Evolutionary conservation across 1,140 invertebrate genomes (phyloP).

Genomic region (Scylla paramamosain): DNA sequence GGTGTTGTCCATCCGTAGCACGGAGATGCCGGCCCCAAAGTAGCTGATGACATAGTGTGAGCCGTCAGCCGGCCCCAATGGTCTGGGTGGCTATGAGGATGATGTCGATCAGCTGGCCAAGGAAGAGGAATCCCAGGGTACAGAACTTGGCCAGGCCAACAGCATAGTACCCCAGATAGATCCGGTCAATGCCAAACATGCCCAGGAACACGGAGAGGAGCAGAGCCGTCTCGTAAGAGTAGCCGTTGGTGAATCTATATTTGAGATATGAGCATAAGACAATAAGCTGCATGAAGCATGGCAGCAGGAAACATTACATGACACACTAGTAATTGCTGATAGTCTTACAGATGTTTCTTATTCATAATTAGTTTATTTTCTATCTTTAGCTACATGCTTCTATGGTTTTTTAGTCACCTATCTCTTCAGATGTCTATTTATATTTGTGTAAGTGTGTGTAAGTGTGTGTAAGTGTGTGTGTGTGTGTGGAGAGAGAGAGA

Average conservation of each 20-base stretch:
- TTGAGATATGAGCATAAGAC: conserved; percentile 4
- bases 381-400: too few relatives aligned
- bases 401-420: too few relatives aligned
- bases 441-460: too few relatives aligned
- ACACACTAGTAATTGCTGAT: too few relatives aligned
- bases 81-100: conserved; percentile 96
- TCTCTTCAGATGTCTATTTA: too few relatives aligned
- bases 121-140: conserved; percentile 97
- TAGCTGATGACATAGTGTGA: conserved; percentile 97
- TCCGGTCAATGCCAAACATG: conserved; percentile 98
- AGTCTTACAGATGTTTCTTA: too few relatives aligned
- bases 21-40: conserved; percentile 92
- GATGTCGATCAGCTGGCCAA: conserved; percentile 97
- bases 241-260: conserved; percentile 89
- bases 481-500: too few relatives aligned
- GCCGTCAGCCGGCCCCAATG: conserved; percentile 96
- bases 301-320: too few relatives aligned
- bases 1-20: conserved; percentile 91
- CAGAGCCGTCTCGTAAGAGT: conserved; percentile 94
- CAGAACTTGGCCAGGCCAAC: conserved; percentile 96
- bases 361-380: too few relatives aligned
- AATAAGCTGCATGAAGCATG: too few relatives aligned
- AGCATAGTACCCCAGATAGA: conserved; percentile 98
- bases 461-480: too few relatives aligned
- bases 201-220: conserved; percentile 93